A percentile compares a stretch with the other conserved stretches of the same genome.
Evolutionary conservation across 2,888 invertebrate species (phyloP).

Genomic region (Agrochola lota): DNA sequence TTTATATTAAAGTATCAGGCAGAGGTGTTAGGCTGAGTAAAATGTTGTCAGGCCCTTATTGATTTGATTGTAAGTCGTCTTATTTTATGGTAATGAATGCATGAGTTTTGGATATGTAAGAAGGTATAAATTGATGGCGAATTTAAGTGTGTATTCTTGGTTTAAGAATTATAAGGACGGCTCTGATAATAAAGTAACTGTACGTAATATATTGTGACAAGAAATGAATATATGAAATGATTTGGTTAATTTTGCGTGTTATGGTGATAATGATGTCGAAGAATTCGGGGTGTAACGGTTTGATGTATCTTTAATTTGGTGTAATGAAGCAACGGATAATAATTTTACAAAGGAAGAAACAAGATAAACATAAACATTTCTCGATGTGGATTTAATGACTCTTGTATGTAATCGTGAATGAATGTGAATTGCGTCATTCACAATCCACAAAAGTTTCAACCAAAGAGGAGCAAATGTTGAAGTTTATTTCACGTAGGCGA

Average conservation of each 20-base stretch:
- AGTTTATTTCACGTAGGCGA: conserved; percentile 13
- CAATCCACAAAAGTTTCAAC: conserved; percentile 16
- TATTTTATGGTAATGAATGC: conserved; percentile 75
- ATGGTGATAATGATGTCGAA: conserved; percentile 47
- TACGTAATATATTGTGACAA: conserved; percentile 57
- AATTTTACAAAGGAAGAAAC: conserved; percentile 13
- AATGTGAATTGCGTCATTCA: conserved; percentile 20
- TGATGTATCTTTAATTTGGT: conserved; percentile 54
- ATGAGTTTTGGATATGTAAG: conserved; percentile 63
- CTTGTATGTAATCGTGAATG: conserved; percentile 20
- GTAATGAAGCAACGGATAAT: conserved; percentile 44
- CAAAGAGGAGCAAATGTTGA: background rate
- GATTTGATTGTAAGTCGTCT: conserved; percentile 70
- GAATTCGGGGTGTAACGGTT: conserved; percentile 48
- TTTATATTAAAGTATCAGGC: conserved; percentile 74
- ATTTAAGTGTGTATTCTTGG: conserved; percentile 57
- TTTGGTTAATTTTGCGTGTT: conserved; percentile 55
- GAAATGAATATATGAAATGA: conserved; percentile 56
- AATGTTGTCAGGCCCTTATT: conserved; percentile 71
- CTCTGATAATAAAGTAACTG: conserved; percentile 63
- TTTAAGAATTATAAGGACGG: conserved; percentile 54
- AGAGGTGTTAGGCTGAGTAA: conserved; percentile 72
- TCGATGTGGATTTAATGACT: conserved; percentile 7
- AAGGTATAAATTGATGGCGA: conserved; percentile 60
- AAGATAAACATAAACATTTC: conserved; percentile 22